Evolutionary conservation across 2,113 vertebrate species (phyloP).

Genomic region (Melanerpes formicivorus): DNA sequence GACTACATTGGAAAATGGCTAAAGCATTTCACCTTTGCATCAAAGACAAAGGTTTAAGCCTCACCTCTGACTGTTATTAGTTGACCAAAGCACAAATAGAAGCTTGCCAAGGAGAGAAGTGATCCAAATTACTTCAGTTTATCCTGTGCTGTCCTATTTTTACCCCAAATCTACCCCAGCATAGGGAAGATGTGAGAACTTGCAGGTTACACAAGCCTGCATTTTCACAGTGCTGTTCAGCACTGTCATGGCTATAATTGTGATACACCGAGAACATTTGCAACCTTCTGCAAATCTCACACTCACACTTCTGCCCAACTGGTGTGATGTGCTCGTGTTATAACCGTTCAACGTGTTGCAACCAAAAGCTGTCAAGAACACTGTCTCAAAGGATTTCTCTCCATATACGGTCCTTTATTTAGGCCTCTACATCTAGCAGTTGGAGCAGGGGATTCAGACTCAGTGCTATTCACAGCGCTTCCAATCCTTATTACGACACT

Average conservation of each 20-base stretch:
- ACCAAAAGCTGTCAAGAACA: constrained; percentile 44
- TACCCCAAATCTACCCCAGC: neutral
- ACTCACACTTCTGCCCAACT: constrained; percentile 53
- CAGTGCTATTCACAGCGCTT: neutral
- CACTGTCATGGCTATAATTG: constrained; percentile 13
- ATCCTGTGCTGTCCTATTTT: constrained; percentile 35
- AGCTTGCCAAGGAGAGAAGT: neutral
- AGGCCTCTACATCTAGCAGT: neutral
- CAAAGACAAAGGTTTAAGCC: neutral
- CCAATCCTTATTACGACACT: neutral
- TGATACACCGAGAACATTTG: constrained; percentile 48
- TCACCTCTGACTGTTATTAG: neutral
- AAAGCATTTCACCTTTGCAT: neutral
- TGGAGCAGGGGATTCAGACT: neutral
- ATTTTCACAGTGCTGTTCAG: constrained; percentile 18
- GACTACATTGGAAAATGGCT: neutral
- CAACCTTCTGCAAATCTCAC: constrained; percentile 48
- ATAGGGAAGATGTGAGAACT: constrained; percentile 20
- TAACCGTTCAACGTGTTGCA: neutral
- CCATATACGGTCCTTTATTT: neutral
- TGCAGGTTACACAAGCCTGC: neutral
- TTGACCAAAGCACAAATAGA: neutral
- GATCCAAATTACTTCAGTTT: neutral
- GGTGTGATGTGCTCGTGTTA: constrained; percentile 37
- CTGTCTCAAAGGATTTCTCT: neutral